Evolutionary conservation across 1,140 invertebrate genomes (phyloP), one percentile per base, ranked within the genome.

Genomic region (Cyclargus thomasi): DNA sequence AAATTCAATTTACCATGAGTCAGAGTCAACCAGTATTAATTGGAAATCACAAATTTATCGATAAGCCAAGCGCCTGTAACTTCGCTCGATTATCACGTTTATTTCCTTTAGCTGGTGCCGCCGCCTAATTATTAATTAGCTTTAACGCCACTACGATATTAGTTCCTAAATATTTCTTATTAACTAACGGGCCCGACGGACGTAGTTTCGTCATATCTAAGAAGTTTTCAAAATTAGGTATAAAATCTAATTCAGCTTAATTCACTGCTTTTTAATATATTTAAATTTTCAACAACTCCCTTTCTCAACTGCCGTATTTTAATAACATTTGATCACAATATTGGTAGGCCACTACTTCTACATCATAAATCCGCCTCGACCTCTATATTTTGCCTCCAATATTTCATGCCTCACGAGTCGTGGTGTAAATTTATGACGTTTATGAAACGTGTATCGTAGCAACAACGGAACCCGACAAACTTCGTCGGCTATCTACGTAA

Each of bases 401-500:
- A 59, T 59, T 59, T 59, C 18, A 47, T 20, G 55, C 55, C 55
- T 47, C 55, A n/a, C n/a, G 20, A 8, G 20, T 11, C 55, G 8
- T 21, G 18, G 20, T 21, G 55, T 20, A 59, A 59, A 59, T 55
- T 55, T 55, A 59, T 59, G 18, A 11, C 5, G 20, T 10, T 20
- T 59, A 59, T 59, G 55, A 59, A 59, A 21, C 62, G 53, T 70
- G 23, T 16, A 66, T 65, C 53, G 39, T 59, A 67, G 62, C 68
- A 68, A 68, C 63, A 69, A 73, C 63, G 69, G 71, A 67, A 66
- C 70, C 72, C 70, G 66, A 67, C 65, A 65, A 74, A 77, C 68
- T 69, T 64, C 65, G 67, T 62, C 78, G 75, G 76, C 78, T 80
- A 81, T 73, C 72, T 73, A 29, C 62, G 67, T 76, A 79, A 81